Percentiles rank a stretch among this genome's conserved stretches.
Evolutionary conservation across 2,888 invertebrate genomes (phyloP).

Genomic region (Celastrina argiolus): DNA sequence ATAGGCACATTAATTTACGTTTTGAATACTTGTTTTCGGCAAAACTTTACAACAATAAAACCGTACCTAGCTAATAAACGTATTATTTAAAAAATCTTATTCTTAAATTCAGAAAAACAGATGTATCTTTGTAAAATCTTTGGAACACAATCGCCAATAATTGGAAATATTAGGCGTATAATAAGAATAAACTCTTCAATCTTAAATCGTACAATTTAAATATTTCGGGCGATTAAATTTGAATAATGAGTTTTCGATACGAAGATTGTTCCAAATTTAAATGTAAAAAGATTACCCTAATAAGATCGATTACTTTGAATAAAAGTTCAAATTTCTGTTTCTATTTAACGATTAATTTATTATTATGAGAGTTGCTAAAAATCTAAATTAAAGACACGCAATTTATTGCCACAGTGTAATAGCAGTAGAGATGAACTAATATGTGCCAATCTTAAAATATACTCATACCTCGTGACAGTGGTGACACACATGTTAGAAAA

Average conservation of each 20-base stretch:
- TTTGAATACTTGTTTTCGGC: no score
- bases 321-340: neutral
- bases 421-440: no score
- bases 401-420: no score
- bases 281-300: conserved; percentile 1
- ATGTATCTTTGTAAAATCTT: neutral
- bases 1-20: no score
- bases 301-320: neutral
- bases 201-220: conserved; percentile 17
- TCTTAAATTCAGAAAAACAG: neutral
- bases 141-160: conserved; percentile 1
- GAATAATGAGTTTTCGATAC: conserved; percentile 22
- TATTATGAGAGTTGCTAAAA: no score
- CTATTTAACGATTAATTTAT: neutral
- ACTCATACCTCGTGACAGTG: no score
- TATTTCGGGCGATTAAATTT: conserved; percentile 23
- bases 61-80: no score
- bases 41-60: no score
- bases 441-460: no score
- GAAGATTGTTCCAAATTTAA: neutral
- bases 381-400: no score
- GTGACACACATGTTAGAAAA: no score
- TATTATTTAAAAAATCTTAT: neutral
- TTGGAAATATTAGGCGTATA: conserved; percentile 4
- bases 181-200: conserved; percentile 11